Evolutionary conservation across 2,113 vertebrate species (phyloP).

Genomic region (Varanus salvator): DNA sequence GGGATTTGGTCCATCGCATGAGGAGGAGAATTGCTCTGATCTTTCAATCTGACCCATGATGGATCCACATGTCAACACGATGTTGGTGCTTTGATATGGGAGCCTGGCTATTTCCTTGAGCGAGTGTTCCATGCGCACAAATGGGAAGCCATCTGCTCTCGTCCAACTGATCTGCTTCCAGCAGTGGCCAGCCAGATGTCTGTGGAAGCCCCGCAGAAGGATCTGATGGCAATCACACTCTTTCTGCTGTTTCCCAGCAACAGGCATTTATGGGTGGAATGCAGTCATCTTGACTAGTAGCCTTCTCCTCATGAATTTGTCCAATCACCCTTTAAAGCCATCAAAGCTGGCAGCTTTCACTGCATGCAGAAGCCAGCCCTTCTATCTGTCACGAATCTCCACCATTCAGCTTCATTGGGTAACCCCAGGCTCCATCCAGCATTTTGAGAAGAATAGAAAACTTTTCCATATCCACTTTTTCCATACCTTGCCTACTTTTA

Average conservation of each 20-base stretch:
- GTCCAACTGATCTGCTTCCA: neutral
- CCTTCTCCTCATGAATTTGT: too few relatives aligned
- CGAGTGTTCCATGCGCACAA: too few relatives aligned
- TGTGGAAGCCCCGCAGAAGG: too few relatives aligned
- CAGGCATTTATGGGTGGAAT: too few relatives aligned
- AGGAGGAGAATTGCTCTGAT: neutral
- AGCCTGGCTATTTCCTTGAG: neutral
- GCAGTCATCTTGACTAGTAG: too few relatives aligned
- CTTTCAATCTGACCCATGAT: neutral
- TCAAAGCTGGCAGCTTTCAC: too few relatives aligned
- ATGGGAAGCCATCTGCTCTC: neutral
- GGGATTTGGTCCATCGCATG: neutral
- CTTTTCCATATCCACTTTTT: neutral
- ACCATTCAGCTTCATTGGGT: neutral
- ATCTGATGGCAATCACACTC: too few relatives aligned
- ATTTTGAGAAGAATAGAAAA: neutral
- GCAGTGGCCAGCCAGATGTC: too few relatives aligned
- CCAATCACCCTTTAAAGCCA: too few relatives aligned
- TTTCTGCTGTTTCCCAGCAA: too few relatives aligned
- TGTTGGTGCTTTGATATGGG: too few relatives aligned
- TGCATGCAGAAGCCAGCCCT: neutral
- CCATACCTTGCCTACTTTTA: neutral
- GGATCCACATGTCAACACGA: neutral
- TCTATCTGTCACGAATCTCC: neutral
- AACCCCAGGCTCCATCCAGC: neutral